Percentiles rank a stretch among this genome's conserved stretches.
phyloP scores from a whole-genome alignment of 1,140 invertebrate genomes.

The Dufourea novaeangliae region DNA sequence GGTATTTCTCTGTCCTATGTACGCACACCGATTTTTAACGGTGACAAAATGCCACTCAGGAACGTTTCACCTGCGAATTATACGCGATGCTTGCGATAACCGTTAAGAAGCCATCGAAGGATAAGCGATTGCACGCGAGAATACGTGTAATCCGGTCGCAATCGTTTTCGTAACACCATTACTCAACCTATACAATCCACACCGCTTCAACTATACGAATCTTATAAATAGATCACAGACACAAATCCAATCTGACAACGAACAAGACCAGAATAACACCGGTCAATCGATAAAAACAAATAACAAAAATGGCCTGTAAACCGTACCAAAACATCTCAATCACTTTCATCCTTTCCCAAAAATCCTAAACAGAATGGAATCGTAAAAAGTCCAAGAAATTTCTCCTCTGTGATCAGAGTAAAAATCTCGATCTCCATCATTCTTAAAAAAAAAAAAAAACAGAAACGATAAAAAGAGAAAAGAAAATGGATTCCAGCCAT shows the following conservation, averaged over 20 bases:
- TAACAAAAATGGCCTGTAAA: no score
- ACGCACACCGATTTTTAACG: background rate
- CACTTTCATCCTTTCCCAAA: no score
- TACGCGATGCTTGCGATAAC: background rate
- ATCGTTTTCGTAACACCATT: constrained; percentile 7
- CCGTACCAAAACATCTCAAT: no score
- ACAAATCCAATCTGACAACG: no score
- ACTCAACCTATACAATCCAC: background rate
- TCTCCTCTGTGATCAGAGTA: background rate
- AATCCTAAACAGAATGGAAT: no score
- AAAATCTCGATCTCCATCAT: background rate
- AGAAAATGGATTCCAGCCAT: background rate
- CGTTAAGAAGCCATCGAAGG: background rate
- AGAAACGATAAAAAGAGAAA: background rate
- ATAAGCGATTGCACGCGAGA: background rate
- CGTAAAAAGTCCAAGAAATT: no score
- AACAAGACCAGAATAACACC: no score
- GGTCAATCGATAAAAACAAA: no score
- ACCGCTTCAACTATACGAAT: background rate
- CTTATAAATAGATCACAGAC: background rate
- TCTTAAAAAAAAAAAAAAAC: background rate
- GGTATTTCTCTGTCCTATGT: background rate
- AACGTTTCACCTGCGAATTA: constrained; percentile 29
- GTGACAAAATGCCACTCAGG: no score
- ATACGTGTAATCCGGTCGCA: background rate